These are phyloP conservation scores for Ciconia boyciana DNA, from an alignment of 2,113 vertebrate species.

Conservation along the genomic window DNA sequence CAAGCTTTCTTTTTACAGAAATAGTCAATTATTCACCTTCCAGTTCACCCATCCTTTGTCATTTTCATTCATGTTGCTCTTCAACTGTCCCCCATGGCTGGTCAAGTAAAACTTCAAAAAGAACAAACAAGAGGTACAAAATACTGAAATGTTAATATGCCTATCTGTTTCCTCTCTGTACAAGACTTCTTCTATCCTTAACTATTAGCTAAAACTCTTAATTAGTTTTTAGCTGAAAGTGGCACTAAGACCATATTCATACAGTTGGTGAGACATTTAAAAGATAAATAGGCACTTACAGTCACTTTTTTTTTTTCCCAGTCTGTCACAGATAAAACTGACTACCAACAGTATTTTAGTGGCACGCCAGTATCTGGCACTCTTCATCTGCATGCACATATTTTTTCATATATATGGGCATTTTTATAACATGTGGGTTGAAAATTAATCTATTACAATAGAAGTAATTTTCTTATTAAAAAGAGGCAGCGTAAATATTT, in stretches of 20 bases:
- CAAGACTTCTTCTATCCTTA: background rate
- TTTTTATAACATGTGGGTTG: background rate
- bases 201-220: background rate
- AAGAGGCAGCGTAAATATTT: background rate
- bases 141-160: background rate
- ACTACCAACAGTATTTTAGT: background rate
- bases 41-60: conserved; percentile 98
- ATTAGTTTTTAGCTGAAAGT: background rate
- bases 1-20: background rate
- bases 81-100: conserved; percentile 91
- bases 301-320: background rate
- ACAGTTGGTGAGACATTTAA: background rate
- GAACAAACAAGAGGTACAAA: background rate
- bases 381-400: background rate
- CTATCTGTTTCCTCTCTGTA: background rate
- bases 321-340: background rate
- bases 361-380: background rate
- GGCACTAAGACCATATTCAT: background rate
- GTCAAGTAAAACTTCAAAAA: conserved; percentile 87
- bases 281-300: background rate
- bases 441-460: background rate
- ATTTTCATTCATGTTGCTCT: conserved; percentile 92
- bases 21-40: conserved; percentile 81
- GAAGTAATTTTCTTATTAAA: background rate
- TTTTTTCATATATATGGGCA: background rate